Conservation (phyloP, 2,113 vertebrate species). For the Cairina moschata region DNA sequence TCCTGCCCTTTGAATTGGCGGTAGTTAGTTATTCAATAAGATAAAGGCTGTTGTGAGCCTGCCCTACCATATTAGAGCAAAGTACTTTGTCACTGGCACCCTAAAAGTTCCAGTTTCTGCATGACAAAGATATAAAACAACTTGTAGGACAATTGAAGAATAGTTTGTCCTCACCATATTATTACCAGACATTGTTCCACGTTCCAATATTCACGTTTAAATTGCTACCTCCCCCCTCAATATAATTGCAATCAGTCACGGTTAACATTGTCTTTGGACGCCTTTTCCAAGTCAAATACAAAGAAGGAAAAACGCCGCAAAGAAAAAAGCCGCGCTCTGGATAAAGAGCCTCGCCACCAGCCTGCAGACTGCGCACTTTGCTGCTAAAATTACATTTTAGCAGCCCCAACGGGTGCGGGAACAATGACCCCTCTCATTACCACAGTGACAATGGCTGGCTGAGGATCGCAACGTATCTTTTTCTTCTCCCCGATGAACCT, state of each 20-base stretch:
- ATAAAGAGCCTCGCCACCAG: constrained; percentile 49
- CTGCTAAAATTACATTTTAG: constrained; percentile 64
- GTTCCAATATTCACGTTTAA: constrained; percentile 29
- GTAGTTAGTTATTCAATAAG: constrained; percentile 60
- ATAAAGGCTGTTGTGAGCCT: constrained; percentile 62
- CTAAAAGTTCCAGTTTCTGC: constrained; percentile 59
- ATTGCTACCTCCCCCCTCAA: constrained; percentile 61
- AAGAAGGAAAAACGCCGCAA: constrained; percentile 39
- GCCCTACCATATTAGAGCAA: constrained; percentile 40
- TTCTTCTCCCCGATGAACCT: constrained; percentile 39
- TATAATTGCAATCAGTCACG: constrained; percentile 47
- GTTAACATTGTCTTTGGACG: constrained; percentile 46
- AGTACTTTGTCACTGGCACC: constrained; percentile 52
- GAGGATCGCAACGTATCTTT: constrained; percentile 41
- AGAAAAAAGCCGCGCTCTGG: constrained; percentile 34
- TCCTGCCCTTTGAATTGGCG: constrained; percentile 46
- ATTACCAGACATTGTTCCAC: constrained; percentile 57
- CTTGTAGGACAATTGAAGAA: constrained; percentile 60
- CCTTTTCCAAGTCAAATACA: constrained; percentile 64
- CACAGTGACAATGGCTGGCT: constrained; percentile 51
- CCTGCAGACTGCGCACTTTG: constrained; percentile 56
- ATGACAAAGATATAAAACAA: constrained; percentile 62
- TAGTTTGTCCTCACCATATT: constrained; percentile 52
- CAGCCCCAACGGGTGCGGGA: constrained; percentile 9
- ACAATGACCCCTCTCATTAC: constrained; percentile 63